Evolutionary conservation across 2,797 vertebrate genomes (phyloP), one percentile per base, ranked within the genome.

Genomic region (Sebastes iracundus): DNA sequence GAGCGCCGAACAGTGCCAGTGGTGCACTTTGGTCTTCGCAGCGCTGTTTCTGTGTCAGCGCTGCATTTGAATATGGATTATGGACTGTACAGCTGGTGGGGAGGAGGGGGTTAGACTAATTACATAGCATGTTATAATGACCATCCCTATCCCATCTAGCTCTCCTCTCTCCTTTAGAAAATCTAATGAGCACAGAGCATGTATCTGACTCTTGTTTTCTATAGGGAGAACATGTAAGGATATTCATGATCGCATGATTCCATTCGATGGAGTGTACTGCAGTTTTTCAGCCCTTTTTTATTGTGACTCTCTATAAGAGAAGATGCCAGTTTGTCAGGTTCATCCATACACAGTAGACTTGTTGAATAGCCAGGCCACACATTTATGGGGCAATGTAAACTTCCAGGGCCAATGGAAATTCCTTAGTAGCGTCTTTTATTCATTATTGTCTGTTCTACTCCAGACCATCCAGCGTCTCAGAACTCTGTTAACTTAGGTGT

Each of bases 41-140:
- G 7, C 2, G 22, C 68, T 79, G 76, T 83, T 90, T 88, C 73
- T 92, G 73, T 77, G 81, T 89, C 87, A 87, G 76, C 3, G 60
- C 72, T 79, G 67, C 79, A 81, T 87, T 83, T 90, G 86, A 92
- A 92, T 90, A 89, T 93, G 85, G 87, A 93, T 92, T 90, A 89
- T 89, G 72, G 85, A 79, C 88, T 85, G 80, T 90, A 78, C 75
- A 82, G 81, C 84, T 89, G 79, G 70, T 46, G 30, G 72, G 79
- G 82, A 83, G 80, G 83, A 81, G 80, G 69, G 77, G 58, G 77
- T n/a, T 73, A 38, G 80, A 77, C 79, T 94, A 89, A 93, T 92
- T 92, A 89, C 80, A 83, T 61, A 49, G 79, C 18, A n/a, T 63
- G 70, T 90, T 90, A 80, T 90, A 92, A 92, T 91, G 86, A 90